Base-by-base conservation (phyloP, 1,140 invertebrate genomes). In the Akabosia matsudoensis region DNA sequence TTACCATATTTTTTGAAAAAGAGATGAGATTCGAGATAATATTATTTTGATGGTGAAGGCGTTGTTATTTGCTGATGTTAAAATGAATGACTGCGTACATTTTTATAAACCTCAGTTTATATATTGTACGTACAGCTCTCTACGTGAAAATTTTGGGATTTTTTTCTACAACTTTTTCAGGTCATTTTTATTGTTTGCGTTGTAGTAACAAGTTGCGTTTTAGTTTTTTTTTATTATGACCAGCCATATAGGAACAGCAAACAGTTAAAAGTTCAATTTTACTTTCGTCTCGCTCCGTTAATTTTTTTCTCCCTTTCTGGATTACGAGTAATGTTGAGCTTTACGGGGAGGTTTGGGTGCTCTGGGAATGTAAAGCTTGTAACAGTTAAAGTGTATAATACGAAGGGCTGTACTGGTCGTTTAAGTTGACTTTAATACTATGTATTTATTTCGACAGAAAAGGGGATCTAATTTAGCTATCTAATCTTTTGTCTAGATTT, bases 11-110 rank as follows among this genome's bases (percentile, higher is more conserved):
- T 56, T 56, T 67, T 28, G 3, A 30, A 30, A 67, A 24, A 14
- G 61, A 67, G 61, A 67, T 67, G 61, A 67, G 61, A 67, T 67
- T 67, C 31, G 61, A 30, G 61, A 67, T 67, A 45, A 45, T 45
- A 10, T 45, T 45, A 10, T 45, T 45, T 45, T 7, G 37, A 10
- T 45, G 37, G 18, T 45, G 37, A 18, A 7, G 37, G 18, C 7
- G 37, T 7, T 18, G 37, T 45, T 45, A 18, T 45, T 45, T 45
- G 37, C 7, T 45, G 37, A 45, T 45, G 37, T 7, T 45, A 45
- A 45, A 45, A 45, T 45, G 37, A 45, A 45, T 45, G 37, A 45
- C 7, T 45, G 37, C 37, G 18, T n/a, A n/a, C n/a, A n/a, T n/a
- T n/a, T n/a, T n/a, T n/a, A n/a, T n/a, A n/a, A n/a, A n/a, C n/a